Base-by-base conservation (phyloP, 2,888 invertebrate species). In the Thymelicus acteon region DNA sequence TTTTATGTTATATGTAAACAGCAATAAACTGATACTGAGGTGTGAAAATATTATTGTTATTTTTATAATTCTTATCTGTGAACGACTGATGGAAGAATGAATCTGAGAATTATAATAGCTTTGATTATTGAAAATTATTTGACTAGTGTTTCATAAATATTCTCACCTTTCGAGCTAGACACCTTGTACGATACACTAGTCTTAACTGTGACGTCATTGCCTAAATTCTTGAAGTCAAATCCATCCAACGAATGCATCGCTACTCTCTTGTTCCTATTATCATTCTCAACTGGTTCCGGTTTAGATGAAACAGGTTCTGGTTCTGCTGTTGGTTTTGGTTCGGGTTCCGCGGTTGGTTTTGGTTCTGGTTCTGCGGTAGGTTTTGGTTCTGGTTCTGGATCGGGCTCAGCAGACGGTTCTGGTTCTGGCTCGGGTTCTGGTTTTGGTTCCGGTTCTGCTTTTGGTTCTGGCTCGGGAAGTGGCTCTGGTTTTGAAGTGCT, bases 121-220 rank as follows among this genome's bases (percentile, higher is more conserved):
- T 31, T 31, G 5, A 40, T 40, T 39, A 39, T 40, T 40, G 40
- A 7, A 8, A 7, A 6, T 40, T 8, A 8, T 40, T 40, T 40
- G 2, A 40, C 8, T 6, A 40, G 7, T 40, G 7, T 40, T 40
- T 40, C 40, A 62, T 15, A 24, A 48, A 13, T 60, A 63, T 12
- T 70, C 67, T 79, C 79, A 92, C 93, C 93, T 87, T 92, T 92
- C 68, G 93, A 91, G 74, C 89, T 95, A 80, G 97, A 97, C 74
- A 97, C 96, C 85, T 96, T 95, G 85, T 96, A 97, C 0, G 97
- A 97, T 4, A 97, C 96, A 81, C 97, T 97, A 0, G 97, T 97
- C 79, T 97, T 96, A 12, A 97, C 96, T 0, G 96, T 95, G 39
- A 96, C 96, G 54, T 96, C 96, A 68, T 95, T 89, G 37, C 94